Conservation (phyloP, 2,888 invertebrate species). For the Leucophenga maculata region DNA sequence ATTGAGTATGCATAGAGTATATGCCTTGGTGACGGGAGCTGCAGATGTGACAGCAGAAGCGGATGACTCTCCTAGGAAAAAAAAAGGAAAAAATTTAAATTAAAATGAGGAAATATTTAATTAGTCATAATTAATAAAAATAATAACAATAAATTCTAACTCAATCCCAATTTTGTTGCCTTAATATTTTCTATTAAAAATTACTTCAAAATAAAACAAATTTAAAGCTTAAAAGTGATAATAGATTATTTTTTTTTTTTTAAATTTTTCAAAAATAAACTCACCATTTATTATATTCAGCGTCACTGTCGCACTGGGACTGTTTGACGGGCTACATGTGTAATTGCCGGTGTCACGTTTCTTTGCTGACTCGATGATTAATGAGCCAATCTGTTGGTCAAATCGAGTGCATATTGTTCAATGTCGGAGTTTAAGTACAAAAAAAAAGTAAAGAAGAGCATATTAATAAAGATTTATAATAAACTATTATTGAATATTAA, state of each 20-base stretch:
- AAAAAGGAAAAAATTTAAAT: neutral
- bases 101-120: too few relatives aligned
- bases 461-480: neutral
- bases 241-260: neutral
- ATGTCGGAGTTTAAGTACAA: neutral
- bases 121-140: too few relatives aligned
- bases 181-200: too few relatives aligned
- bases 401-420: neutral
- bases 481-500: neutral
- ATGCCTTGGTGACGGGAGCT: conserved; percentile 66
- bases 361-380: conserved; percentile 72
- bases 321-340: conserved; percentile 95
- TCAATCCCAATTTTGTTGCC: too few relatives aligned
- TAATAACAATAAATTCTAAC: too few relatives aligned
- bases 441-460: neutral
- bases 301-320: conserved; percentile 90
- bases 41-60: conserved; percentile 72
- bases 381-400: conserved; percentile 70
- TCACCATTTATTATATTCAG: conserved; percentile 93
- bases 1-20: conserved; percentile 58
- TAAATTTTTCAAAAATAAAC: conserved; percentile 47
- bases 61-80: conserved; percentile 70
- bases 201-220: neutral
- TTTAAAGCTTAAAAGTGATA: too few relatives aligned
- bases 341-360: conserved; percentile 81